These are phyloP conservation scores for Parnassius mnemosyne DNA, from an alignment of 2,888 invertebrate species.

Conservation along the genomic window DNA sequence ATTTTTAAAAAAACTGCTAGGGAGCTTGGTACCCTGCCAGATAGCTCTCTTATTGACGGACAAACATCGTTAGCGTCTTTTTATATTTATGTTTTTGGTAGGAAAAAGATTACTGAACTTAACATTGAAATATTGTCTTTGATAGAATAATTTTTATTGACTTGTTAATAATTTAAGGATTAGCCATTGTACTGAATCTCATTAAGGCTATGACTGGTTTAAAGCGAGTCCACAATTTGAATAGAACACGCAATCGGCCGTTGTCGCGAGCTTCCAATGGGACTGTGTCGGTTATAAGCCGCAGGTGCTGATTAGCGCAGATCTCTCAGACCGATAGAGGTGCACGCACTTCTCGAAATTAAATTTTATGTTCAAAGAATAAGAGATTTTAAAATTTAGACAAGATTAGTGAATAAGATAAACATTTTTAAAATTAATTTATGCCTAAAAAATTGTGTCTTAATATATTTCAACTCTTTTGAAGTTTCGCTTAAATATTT, in stretches of 20 bases:
- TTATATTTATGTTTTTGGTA: too few relatives aligned
- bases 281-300: slow-evolving; percentile 52
- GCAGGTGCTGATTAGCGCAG: slow-evolving; percentile 70
- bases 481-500: too few relatives aligned
- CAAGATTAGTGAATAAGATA: not conserved
- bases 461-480: too few relatives aligned
- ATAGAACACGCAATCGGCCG: slow-evolving; percentile 62
- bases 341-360: slow-evolving; percentile 37
- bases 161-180: not conserved
- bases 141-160: too few relatives aligned
- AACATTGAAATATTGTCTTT: too few relatives aligned
- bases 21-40: too few relatives aligned
- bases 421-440: too few relatives aligned
- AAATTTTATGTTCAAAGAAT: slow-evolving; percentile 21
- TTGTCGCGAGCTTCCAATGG: slow-evolving; percentile 54
- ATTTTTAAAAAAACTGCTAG: too few relatives aligned
- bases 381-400: not conserved
- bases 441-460: too few relatives aligned
- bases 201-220: slow-evolving; percentile 25
- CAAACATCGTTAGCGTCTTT: too few relatives aligned
- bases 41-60: too few relatives aligned
- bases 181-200: slow-evolving; percentile 16
- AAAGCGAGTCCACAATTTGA: slow-evolving; percentile 58
- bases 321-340: slow-evolving; percentile 48
- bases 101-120: too few relatives aligned